Evolutionary conservation across 2,797 vertebrate genomes (phyloP), one percentile per base, ranked within the genome.

Genomic region (Carapus acus): DNA sequence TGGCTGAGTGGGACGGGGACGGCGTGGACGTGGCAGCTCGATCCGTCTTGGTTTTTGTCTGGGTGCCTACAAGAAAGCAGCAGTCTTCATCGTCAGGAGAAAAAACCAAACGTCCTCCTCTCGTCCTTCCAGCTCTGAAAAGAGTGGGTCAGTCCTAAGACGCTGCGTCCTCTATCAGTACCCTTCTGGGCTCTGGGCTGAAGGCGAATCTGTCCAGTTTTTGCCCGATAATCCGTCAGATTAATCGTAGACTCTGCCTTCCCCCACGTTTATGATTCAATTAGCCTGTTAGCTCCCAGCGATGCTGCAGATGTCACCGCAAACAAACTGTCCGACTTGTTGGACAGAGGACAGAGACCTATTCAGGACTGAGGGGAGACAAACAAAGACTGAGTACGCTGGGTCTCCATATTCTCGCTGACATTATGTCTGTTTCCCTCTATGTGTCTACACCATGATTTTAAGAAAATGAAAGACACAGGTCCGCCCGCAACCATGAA

Each of bases 191-290:
- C n/a, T n/a, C 9, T 57, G 53, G 49, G 59, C 49, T 71, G 65
- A 58, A 17, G 36, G 33, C 43, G 50, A 56, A 37, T 8, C 19
- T 64, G 18, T 20, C 41, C 62, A 54, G 45, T 21, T 44, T 58
- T 57, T 40, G 44, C 54, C 50, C 41, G 49, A 75, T 55, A 44
- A 65, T 43, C 41, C 43, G 39, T 58, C 27, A 24, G 49, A 66
- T 24, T 54, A 21, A 42, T 63, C 19, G 52, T 59, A 43, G 65
- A 56, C 55, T 62, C 50, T 74, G 71, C 73, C 74, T 66, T 69
- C 39, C 66, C 68, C 37, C 12, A 19, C 21, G 37, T 18, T 43
- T 60, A 19, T 67, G 50, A 82, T 75, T 69, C 41, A 74, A 67
- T 84, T 54, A 79, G 41, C 41, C 49, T 29, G 14, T 60, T 46